Evolutionary conservation across 2,797 vertebrate genomes (phyloP).

Genomic region (Hirundo rustica): DNA sequence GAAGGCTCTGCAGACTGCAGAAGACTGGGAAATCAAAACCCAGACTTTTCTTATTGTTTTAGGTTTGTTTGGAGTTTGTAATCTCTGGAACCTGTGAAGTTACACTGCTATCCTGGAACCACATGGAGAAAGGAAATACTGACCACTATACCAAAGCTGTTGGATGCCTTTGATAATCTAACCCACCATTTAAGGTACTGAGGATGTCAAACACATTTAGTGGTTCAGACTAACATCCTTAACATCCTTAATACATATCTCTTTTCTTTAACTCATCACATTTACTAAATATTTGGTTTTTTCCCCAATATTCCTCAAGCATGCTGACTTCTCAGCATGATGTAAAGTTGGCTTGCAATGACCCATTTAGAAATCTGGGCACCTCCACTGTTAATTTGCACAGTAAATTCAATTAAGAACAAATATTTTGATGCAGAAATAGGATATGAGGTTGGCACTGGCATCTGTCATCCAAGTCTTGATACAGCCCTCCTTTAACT

Average conservation of each 20-base stretch:
- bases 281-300: not conserved
- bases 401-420: conserved; percentile 18
- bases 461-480: not conserved
- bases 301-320: not conserved
- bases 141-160: not conserved
- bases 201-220: not conserved
- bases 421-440: conserved; percentile 47
- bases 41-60: not conserved
- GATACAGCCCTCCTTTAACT: not conserved
- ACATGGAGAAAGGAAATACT: not conserved
- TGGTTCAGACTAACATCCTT: not conserved
- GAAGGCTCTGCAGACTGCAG: not conserved
- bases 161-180: not conserved
- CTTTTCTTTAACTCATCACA: not conserved
- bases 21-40: not conserved
- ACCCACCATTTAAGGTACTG: not conserved
- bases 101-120: not conserved
- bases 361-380: not conserved
- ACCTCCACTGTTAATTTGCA: not conserved
- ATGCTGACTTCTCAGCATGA: not conserved
- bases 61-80: not conserved
- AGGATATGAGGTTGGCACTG: not conserved
- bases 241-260: not conserved
- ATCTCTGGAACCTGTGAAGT: not conserved
- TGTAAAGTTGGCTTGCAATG: not conserved